These are phyloP conservation scores for Scylla paramamosain DNA, from an alignment of 1,140 invertebrate species.

Conservation along the genomic window DNA sequence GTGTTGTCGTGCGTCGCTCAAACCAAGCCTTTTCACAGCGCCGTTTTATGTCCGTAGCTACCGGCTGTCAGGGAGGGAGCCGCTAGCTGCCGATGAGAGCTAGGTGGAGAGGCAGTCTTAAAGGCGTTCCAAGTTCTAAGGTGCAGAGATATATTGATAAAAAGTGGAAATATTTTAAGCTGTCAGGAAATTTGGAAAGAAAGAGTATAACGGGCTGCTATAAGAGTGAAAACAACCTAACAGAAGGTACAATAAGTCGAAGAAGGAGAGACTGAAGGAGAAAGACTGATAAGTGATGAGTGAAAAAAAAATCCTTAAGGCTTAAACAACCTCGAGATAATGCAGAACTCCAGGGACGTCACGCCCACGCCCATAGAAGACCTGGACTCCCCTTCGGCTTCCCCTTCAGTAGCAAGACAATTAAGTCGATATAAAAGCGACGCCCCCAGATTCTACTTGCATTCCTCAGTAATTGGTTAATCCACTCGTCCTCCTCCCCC, in stretches of 20 bases:
- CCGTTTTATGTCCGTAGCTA: neutral
- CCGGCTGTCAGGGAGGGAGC: neutral
- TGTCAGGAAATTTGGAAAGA: neutral
- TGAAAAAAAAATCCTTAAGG: too few species aligned
- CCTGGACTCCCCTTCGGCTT: neutral
- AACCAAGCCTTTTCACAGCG: neutral
- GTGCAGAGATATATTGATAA: too few species aligned
- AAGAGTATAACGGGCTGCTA: neutral
- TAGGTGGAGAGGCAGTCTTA: neutral
- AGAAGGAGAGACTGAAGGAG: too few species aligned
- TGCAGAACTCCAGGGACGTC: neutral
- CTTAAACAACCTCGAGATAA: too few species aligned
- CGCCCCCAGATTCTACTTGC: conserved; percentile 6
- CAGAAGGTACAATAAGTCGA: too few species aligned
- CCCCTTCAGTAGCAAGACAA: conserved; percentile 18
- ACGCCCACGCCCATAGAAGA: neutral
- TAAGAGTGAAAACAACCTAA: neutral
- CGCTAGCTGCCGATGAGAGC: neutral
- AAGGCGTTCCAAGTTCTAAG: neutral
- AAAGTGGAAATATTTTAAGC: neutral
- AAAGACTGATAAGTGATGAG: too few species aligned
- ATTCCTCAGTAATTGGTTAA: conserved; percentile 23
- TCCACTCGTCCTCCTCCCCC: neutral
- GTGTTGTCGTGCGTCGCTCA: neutral
- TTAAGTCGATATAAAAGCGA: conserved; percentile 15